phyloP scores from a whole-genome alignment of 2,888 invertebrate species.

The Melinaea marsaeus region DNA sequence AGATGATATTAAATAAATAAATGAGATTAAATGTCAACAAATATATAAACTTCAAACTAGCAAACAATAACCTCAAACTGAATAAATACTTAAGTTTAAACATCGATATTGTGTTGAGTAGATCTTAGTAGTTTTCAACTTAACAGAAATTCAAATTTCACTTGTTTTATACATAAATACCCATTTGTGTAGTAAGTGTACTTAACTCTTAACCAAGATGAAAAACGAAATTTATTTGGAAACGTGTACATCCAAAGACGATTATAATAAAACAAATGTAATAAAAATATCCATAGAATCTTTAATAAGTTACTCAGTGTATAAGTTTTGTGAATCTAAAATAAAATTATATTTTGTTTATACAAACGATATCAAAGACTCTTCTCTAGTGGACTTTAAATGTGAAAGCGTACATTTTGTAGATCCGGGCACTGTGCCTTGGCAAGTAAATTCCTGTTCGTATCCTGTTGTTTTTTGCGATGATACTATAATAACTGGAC shows the following conservation, averaged over 20 bases:
- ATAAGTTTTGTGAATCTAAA: slow-evolving; percentile 76
- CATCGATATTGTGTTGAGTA: too few relatives aligned
- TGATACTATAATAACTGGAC: slow-evolving; percentile 83
- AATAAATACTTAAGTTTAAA: too few relatives aligned
- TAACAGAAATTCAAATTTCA: too few relatives aligned
- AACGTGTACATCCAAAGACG: slow-evolving; percentile 40
- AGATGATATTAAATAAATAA: too few relatives aligned
- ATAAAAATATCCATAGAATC: slow-evolving; percentile 77
- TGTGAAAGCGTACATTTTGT: slow-evolving; percentile 52
- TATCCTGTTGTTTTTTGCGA: slow-evolving; percentile 81
- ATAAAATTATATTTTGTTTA: slow-evolving; percentile 65
- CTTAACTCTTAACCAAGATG: slow-evolving; percentile 31
- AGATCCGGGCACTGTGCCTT: slow-evolving; percentile 57
- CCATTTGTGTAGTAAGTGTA: too few relatives aligned
- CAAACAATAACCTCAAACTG: too few relatives aligned
- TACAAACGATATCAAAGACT: slow-evolving; percentile 38
- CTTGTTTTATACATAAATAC: too few relatives aligned
- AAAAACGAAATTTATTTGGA: slow-evolving; percentile 52
- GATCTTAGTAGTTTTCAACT: too few relatives aligned
- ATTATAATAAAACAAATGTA: slow-evolving; percentile 37
- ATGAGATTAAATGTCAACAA: too few relatives aligned
- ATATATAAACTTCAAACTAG: too few relatives aligned
- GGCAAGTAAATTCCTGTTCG: slow-evolving; percentile 70
- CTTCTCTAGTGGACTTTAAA: slow-evolving; percentile 42
- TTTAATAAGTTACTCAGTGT: slow-evolving; percentile 79